Evolutionary conservation across 2,797 vertebrate species (phyloP).

Genomic region (Champsocephalus esox): DNA sequence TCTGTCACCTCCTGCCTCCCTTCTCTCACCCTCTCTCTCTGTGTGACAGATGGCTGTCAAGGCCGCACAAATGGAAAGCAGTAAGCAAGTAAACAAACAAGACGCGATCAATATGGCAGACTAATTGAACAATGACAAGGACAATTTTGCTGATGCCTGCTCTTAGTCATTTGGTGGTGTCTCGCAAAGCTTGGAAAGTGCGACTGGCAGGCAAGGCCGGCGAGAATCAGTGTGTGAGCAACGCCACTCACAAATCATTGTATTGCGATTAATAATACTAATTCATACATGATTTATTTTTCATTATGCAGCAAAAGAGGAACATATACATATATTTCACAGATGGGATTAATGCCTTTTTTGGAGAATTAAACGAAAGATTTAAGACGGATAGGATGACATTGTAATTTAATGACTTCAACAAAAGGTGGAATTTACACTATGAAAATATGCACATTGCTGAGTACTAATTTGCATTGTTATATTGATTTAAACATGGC

Average conservation of each 20-base stretch:
- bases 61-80: constrained; percentile 62
- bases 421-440: background rate
- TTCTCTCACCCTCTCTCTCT: constrained; percentile 40
- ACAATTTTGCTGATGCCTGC: constrained; percentile 59
- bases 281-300: constrained; percentile 3
- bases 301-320: constrained; percentile 3
- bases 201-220: constrained; percentile 27
- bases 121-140: constrained; percentile 76
- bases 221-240: constrained; percentile 31
- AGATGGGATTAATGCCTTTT: background rate
- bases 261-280: constrained; percentile 10
- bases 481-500: background rate
- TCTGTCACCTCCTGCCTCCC: constrained; percentile 51
- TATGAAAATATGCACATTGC: background rate
- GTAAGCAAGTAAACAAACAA: constrained; percentile 76
- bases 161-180: constrained; percentile 62
- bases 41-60: constrained; percentile 76
- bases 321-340: background rate
- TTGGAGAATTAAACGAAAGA: background rate
- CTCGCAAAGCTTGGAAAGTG: constrained; percentile 42
- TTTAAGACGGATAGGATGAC: background rate
- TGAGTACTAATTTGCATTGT: background rate
- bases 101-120: constrained; percentile 72
- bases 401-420: background rate
- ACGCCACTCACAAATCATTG: constrained; percentile 6